Evolutionary conservation across 1,140 invertebrate genomes (phyloP).

Genomic region (Macrostomum lignano): DNA sequence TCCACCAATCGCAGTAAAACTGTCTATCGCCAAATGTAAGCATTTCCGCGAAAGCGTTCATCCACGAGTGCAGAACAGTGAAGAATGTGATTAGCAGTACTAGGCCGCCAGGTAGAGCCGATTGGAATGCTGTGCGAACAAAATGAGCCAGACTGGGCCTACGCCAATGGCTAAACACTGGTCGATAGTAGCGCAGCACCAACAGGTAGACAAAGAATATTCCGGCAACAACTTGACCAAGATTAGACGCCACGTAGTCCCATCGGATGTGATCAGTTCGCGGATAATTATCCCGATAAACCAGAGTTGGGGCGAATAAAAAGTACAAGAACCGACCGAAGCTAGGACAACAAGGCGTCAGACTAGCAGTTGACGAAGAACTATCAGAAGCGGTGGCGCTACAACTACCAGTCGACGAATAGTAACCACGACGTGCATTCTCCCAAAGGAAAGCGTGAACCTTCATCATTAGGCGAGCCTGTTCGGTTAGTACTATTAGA

Average conservation of each 20-base stretch:
- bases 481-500: constrained; percentile 9
- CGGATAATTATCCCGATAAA: constrained; percentile 17
- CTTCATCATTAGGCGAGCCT: constrained; percentile 57
- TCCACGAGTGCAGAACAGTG: constrained; percentile 52
- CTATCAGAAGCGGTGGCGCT: not conserved
- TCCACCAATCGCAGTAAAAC: constrained; percentile 63
- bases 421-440: constrained; percentile 1
- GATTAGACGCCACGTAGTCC: constrained; percentile 2
- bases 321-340: constrained; percentile 53
- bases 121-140: not conserved
- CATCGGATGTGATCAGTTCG: not conserved
- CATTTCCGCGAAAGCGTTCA: constrained; percentile 60
- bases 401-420: not conserved
- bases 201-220: not conserved
- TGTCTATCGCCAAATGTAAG: constrained; percentile 48
- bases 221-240: constrained; percentile 1
- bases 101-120: not conserved
- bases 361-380: too few relatives aligned
- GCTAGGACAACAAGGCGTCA: constrained; percentile 27
- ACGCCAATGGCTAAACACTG: not conserved
- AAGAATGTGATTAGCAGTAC: constrained; percentile 36
- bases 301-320: constrained; percentile 52
- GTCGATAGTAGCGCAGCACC: not conserved
- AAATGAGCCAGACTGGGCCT: not conserved
- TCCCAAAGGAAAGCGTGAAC: constrained; percentile 43